phyloP scores from a whole-genome alignment of 1,140 invertebrate species.

The Linepithema humile region DNA sequence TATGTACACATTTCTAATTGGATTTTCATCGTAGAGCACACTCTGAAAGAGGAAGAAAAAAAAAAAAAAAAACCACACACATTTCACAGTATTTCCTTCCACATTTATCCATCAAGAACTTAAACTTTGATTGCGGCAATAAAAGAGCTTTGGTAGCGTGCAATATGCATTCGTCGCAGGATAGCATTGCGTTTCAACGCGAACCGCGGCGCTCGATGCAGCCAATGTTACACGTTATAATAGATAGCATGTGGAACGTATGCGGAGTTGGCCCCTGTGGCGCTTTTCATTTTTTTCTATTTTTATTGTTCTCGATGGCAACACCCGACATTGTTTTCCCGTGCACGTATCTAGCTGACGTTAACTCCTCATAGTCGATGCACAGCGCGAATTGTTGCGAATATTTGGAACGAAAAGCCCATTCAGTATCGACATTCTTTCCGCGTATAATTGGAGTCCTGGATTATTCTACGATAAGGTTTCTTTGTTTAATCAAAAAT shows the following conservation, averaged over 20 bases:
- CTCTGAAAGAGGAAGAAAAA: not conserved
- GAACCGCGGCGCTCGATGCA: not conserved
- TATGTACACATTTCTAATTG: not conserved
- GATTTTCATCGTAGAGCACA: not conserved
- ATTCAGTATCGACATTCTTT: not conserved
- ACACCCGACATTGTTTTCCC: conserved; percentile 33
- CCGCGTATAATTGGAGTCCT: not conserved
- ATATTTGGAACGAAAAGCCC: not conserved
- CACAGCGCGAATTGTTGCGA: conserved; percentile 1
- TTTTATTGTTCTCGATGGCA: conserved; percentile 33
- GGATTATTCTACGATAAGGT: not conserved
- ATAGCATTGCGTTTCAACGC: conserved; percentile 24
- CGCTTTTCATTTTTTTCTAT: conserved; percentile 43
- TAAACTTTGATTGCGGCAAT: conserved; percentile 48
- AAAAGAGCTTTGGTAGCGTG: conserved; percentile 25
- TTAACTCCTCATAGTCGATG: conserved; percentile 19
- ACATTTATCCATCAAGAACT: conserved; percentile 35
- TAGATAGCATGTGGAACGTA: conserved; percentile 2
- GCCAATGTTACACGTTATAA: conserved; percentile 45
- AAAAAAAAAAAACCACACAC: not conserved
- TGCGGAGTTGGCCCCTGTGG: conserved; percentile 2
- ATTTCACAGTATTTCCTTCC: not conserved
- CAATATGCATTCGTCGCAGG: conserved; percentile 25
- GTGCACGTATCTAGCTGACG: conserved; percentile 17
- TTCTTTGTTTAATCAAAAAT: not conserved